phyloP scores from a whole-genome alignment of 1,140 invertebrate species.

The Diorhabda elongata region DNA sequence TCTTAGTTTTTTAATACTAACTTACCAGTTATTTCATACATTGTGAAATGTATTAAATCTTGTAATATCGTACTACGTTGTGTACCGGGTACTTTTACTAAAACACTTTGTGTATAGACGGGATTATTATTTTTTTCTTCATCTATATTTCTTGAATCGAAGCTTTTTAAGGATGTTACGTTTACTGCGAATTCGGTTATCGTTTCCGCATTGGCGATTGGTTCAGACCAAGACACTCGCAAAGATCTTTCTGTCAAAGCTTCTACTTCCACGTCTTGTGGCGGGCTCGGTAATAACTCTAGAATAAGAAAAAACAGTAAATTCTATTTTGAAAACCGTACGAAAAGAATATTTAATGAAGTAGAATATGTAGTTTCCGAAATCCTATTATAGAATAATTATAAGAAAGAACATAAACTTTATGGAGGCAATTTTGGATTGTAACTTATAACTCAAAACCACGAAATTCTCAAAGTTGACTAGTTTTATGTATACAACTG shows the following conservation, averaged over 20 bases:
- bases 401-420: too few relatives aligned
- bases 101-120: constrained; percentile 36
- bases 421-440: too few relatives aligned
- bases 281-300: constrained; percentile 71
- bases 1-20: background rate
- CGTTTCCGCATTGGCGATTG: constrained; percentile 58
- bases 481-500: too few relatives aligned
- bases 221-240: constrained; percentile 64
- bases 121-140: constrained; percentile 12
- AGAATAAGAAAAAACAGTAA: constrained; percentile 30
- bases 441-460: too few relatives aligned
- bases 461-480: too few relatives aligned
- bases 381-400: too few relatives aligned
- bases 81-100: constrained; percentile 52
- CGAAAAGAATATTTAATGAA: too few relatives aligned
- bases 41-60: constrained; percentile 65
- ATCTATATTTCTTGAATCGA: constrained; percentile 54
- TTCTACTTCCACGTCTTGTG: constrained; percentile 65
- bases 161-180: constrained; percentile 63
- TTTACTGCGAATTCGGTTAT: constrained; percentile 68
- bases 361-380: too few relatives aligned
- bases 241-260: constrained; percentile 65
- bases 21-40: constrained; percentile 67
- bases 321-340: background rate
- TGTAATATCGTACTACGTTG: constrained; percentile 57